A percentile compares a stretch with the other conserved stretches of the same genome.
phyloP scores from a whole-genome alignment of 2,113 vertebrate species.

The Illadopsis cleaveri region DNA sequence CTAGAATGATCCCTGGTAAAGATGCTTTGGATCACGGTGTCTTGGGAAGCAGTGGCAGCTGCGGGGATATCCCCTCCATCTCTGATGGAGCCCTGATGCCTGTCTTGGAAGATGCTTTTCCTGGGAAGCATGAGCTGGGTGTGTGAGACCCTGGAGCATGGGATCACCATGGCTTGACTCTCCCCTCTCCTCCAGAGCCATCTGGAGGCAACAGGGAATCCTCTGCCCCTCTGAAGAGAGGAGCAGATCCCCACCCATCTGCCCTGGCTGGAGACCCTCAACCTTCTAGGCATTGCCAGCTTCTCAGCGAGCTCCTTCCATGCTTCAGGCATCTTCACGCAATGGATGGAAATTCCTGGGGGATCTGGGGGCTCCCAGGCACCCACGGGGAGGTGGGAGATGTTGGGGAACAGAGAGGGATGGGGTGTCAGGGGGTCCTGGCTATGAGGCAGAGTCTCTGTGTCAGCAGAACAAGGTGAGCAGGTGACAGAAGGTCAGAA shows the following conservation, averaged over 20 bases:
- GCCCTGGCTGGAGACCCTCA: not conserved
- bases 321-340: not conserved
- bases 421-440: not conserved
- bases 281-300: not conserved
- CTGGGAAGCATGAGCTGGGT: not conserved
- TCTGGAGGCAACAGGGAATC: not conserved
- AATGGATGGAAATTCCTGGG: too few relatives aligned
- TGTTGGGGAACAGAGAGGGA: not conserved
- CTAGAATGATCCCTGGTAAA: too few relatives aligned
- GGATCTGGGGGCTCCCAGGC: not conserved
- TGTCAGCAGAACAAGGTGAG: not conserved
- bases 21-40: not conserved
- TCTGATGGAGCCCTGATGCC: not conserved
- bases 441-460: not conserved
- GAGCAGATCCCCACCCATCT: not conserved
- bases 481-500: not conserved
- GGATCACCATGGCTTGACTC: not conserved
- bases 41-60: not conserved
- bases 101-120: not conserved
- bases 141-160: not conserved
- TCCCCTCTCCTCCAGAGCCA: not conserved
- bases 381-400: rapidly evolving
- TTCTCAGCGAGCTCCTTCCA: rapidly evolving
- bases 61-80: not conserved
- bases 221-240: not conserved